Base-by-base conservation (phyloP, 2,888 invertebrate species). In the Auanema sp. region DNA sequence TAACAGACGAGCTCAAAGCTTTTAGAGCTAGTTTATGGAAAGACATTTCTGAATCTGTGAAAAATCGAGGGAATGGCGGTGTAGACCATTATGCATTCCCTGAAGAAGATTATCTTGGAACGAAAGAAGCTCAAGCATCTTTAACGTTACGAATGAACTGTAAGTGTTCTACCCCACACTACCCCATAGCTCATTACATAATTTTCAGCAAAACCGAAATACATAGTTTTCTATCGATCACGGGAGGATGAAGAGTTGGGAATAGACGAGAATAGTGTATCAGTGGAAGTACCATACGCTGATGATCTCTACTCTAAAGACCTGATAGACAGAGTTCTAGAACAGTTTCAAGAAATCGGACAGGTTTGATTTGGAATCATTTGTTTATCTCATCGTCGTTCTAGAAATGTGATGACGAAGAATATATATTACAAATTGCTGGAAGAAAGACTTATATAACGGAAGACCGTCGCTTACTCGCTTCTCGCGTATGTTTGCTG, bases 11-110 rank as follows among this genome's bases (percentile, higher is more conserved):
- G 47, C 67, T 77, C 41, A 63, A 68, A 43, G 71, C 75, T 33
- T 71, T 59, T 41, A 60, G 74, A 23, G 63, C 69, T 10, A 53
- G 59, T 23, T 57, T 73, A 2, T 73, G 60, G 60, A 40, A 43
- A 3, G 54, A 67, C 11, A 54, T 11, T 47, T n/a, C 16, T 53
- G 21, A 47, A 14, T n/a, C 42, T 12, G 44, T 41, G 12, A 40
- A 41, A 41, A 21, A 14, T 42, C 14, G 42, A 41, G 56, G 75
- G 10, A 47, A 62, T 16, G 66, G 61, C 8, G 79, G 77, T n/a
- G 60, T 66, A 11, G 55, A 64, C 10, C 81, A 81, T 66, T 80
- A 78, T 62, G 80, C 80, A n/a, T 81, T 81, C 50, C 79, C 81
- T 3, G 80, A 81, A 61, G 81, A 33, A 80, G 41, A 69, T 65